Evolutionary conservation across 2,888 invertebrate species (phyloP).

Genomic region (Hydriomena furcata): DNA sequence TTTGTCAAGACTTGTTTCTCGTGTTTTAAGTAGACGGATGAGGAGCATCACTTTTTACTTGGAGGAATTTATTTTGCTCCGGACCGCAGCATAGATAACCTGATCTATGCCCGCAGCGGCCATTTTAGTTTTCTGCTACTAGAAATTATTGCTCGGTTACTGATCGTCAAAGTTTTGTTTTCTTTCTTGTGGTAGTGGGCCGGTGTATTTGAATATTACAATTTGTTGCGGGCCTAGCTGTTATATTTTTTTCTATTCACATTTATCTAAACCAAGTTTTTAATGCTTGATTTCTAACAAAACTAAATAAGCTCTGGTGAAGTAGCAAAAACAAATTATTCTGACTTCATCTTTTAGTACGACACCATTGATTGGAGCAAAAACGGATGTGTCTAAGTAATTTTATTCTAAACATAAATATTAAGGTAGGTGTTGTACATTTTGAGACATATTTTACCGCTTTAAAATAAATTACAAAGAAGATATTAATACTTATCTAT

Average conservation of each 20-base stretch:
- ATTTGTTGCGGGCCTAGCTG: constrained; percentile 15
- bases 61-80: constrained; percentile 57
- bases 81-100: constrained; percentile 51
- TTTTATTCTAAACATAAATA: too few species aligned
- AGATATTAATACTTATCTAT: too few species aligned
- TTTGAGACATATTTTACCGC: too few species aligned
- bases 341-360: too few species aligned
- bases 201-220: constrained; percentile 23
- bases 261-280: neutral
- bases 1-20: constrained; percentile 42
- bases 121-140: constrained; percentile 73
- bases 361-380: too few species aligned
- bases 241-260: neutral
- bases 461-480: too few species aligned
- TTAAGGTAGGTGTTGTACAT: too few species aligned
- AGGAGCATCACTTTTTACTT: constrained; percentile 71
- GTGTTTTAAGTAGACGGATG: constrained; percentile 39
- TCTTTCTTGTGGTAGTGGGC: constrained; percentile 30
- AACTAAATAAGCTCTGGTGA: neutral
- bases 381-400: too few species aligned
- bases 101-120: constrained; percentile 61
- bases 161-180: constrained; percentile 42
- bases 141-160: constrained; percentile 61
- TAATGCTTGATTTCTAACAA: neutral
- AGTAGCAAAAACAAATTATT: too few species aligned